These are phyloP conservation scores for Pygoscelis adeliae DNA, from an alignment of 2,113 vertebrate species.

Conservation along the genomic window DNA sequence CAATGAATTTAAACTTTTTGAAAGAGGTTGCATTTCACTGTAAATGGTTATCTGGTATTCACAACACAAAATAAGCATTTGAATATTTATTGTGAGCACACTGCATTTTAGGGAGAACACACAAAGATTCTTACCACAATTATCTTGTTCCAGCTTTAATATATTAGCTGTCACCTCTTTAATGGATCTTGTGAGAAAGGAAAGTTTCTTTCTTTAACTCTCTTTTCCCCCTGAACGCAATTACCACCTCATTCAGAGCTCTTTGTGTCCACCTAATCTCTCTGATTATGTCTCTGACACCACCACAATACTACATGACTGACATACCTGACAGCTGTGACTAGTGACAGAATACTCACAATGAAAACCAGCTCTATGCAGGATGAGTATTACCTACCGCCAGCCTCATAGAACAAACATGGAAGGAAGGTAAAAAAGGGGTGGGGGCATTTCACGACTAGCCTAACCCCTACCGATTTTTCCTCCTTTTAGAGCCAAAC, in stretches of 20 bases:
- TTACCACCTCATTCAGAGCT: constrained; percentile 76
- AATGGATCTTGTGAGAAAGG: constrained; percentile 77
- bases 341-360: constrained; percentile 69
- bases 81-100: constrained; percentile 75
- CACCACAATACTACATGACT: constrained; percentile 75
- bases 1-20: constrained; percentile 61
- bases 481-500: constrained; percentile 53
- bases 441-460: constrained; percentile 28
- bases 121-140: constrained; percentile 77
- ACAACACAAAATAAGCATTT: constrained; percentile 73
- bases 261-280: constrained; percentile 79
- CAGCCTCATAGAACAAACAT: constrained; percentile 38
- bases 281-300: constrained; percentile 76
- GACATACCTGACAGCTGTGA: constrained; percentile 79
- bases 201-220: constrained; percentile 77
- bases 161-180: constrained; percentile 80
- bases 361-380: constrained; percentile 63
- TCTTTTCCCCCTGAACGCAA: constrained; percentile 73
- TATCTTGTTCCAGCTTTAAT: constrained; percentile 78
- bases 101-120: constrained; percentile 68
- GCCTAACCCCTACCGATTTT: constrained; percentile 44
- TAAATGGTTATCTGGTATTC: constrained; percentile 73
- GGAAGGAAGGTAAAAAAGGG: constrained; percentile 60
- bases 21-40: constrained; percentile 66
- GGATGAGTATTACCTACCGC: constrained; percentile 71